Evolutionary conservation across 2,888 invertebrate species (phyloP), one percentile per base, ranked within the genome.

Genomic region (Tortrix viridana): DNA sequence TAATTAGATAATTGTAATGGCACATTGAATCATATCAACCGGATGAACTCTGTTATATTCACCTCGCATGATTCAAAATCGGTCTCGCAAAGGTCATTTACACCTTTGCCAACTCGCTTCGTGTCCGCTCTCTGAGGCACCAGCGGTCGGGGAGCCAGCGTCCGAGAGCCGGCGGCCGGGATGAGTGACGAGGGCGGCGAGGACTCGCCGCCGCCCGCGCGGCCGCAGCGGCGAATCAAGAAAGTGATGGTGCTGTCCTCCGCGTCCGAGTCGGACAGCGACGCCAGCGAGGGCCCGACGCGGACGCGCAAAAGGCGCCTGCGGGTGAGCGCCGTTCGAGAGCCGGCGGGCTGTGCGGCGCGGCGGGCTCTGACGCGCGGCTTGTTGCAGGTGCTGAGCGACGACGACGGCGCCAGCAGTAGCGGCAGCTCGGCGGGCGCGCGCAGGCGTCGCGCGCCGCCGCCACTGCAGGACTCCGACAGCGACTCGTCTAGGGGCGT

Each of bases 341-440:
- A 1, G 18, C 9, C 20, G 16, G 22, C 7, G 16, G n/a, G n/a
- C 9, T 14, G 43, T 41, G 32, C 1, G 6, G 53, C 16, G 19
- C 19, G 16, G 37, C 16, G 47, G 44, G 20, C 43, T 47, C 49
- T 54, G 47, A 54, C 20, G 41, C 32, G 26, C 16, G 48, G 47
- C 56, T 20, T 62, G 67, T 90, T 92, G 68, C 82, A 94, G 94
- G 93, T 92, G 75, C 82, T 94, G 66, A 86, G 91, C 67, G 94
- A 93, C 70, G 93, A 92, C 48, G 90, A 86, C 53, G 77, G 76
- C 12, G 89, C 84, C 66, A 87, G 85, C 66, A 86, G 90, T 74
- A 90, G 89, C 67, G 89, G 86, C 48, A 88, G 88, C 67, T 84
- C 84, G 9, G 81, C 87, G 66, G 75, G 77, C 38, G 69, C 76